Evolutionary conservation across 1,140 invertebrate genomes (phyloP), one percentile per base, ranked within the genome.

Genomic region (Drosophila asahinai): DNA sequence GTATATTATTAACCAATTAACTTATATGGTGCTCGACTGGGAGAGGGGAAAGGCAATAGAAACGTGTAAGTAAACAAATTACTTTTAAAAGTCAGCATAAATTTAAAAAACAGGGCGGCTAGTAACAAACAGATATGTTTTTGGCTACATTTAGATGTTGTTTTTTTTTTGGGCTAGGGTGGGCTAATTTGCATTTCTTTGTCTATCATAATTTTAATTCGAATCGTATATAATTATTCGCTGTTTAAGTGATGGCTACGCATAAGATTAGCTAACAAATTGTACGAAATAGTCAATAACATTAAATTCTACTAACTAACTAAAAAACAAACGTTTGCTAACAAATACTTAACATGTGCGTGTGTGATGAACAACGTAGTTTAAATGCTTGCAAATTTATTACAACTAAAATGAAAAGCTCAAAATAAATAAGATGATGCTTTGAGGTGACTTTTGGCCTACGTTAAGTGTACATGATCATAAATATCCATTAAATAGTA

Each of bases 391-490:
- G 64, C 75, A 81, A 77, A 86, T 61, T 67, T 55, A 70, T 78
- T 84, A 58, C 40, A 81, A 79, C 82, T 86, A 78, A 83, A 84
- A 71, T 71, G 47, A 77, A 55, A 80, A 84, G 74, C 57, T 54
- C 52, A 77, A 83, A 87, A 87, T 87, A 87, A 89, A 89, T 87
- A 89, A 81, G 61, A 87, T 81, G 76, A 89, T 83, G 77, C 70
- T 75, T 76, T 36, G 60, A 83, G 47, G 65, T 80, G 70, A 77
- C 60, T 65, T 49, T 73, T 55, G 51, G 27, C 36, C 64, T 82
- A 79, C 25, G 78, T 64, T 68, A 72, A 59, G 70, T 76, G 64
- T 86, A 60, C 36, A 60, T 60, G 43, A 76, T 73, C 74, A 67
- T 51, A 61, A 60, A 73, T 73, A 73, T 73, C 67, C 67, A 61